Evolutionary conservation across 2,888 invertebrate genomes (phyloP).

Genomic region (Hipparchia semele): DNA sequence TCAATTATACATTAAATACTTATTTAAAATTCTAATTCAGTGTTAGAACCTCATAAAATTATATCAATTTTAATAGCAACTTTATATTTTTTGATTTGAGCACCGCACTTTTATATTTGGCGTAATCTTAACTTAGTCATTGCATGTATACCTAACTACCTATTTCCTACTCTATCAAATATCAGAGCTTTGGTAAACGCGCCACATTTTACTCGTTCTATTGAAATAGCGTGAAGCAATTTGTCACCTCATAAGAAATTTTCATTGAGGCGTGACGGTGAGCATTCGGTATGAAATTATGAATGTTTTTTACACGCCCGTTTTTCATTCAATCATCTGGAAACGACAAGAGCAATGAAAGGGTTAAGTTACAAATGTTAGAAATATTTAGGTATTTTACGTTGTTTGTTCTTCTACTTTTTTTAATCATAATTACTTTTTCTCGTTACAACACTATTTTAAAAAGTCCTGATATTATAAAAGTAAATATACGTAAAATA

Average conservation of each 20-base stretch:
- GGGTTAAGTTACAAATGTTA: constrained; percentile 23
- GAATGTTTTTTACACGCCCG: constrained; percentile 22
- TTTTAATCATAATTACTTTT: too few species aligned
- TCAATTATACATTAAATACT: too few species aligned
- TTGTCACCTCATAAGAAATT: constrained; percentile 47
- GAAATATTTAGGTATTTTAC: neutral
- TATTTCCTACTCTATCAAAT: neutral
- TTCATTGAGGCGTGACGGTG: constrained; percentile 44
- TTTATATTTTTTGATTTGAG: too few species aligned
- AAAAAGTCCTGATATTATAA: too few species aligned
- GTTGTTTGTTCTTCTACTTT: neutral
- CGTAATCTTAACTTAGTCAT: too few species aligned
- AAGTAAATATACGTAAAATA: too few species aligned
- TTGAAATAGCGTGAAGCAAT: constrained; percentile 47
- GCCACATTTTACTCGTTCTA: constrained; percentile 7
- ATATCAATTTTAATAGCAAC: too few species aligned
- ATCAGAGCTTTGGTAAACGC: neutral
- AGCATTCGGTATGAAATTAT: constrained; percentile 37
- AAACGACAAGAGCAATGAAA: constrained; percentile 31
- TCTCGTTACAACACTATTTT: too few species aligned
- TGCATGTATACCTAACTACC: too few species aligned
- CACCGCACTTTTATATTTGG: too few species aligned
- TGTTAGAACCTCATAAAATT: too few species aligned
- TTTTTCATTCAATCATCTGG: constrained; percentile 44
- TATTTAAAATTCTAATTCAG: too few species aligned